Conservation (phyloP, 2,797 vertebrate genomes). For the Hyperoplus immaculatus region DNA sequence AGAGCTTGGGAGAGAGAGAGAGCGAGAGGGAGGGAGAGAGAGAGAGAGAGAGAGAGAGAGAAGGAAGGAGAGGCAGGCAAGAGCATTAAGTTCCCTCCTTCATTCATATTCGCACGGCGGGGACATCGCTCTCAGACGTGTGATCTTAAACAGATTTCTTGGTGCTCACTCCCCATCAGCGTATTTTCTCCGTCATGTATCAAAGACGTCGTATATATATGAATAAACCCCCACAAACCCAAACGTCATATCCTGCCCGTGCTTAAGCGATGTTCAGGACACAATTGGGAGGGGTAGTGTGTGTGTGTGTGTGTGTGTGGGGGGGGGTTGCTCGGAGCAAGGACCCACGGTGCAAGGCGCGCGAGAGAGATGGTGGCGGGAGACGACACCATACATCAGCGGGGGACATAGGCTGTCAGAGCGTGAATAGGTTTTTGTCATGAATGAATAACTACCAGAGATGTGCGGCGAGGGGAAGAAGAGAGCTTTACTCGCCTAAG, state of each 20-base stretch:
- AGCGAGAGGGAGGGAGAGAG: background rate
- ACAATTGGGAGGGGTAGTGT: background rate
- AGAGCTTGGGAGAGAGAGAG: conserved; percentile 14
- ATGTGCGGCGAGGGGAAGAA: conserved; percentile 75
- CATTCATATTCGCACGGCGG: conserved; percentile 79
- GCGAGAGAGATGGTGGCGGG: conserved; percentile 58
- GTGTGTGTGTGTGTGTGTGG: background rate
- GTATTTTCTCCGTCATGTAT: conserved; percentile 81
- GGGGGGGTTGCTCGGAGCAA: conserved; percentile 36
- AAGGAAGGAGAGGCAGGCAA: conserved; percentile 45
- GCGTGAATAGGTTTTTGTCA: conserved; percentile 87
- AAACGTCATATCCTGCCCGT: conserved; percentile 70
- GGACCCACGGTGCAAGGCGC: conserved; percentile 50
- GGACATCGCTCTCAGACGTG: conserved; percentile 75
- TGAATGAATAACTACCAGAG: conserved; percentile 88
- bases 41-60: conserved; percentile 2
- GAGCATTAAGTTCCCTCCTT: conserved; percentile 76
- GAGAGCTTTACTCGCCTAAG: conserved; percentile 81
- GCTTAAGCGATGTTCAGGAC: conserved; percentile 51
- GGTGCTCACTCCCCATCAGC: conserved; percentile 76
- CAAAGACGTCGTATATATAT: conserved; percentile 72
- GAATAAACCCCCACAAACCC: conserved; percentile 60
- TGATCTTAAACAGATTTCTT: conserved; percentile 82
- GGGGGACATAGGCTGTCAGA: conserved; percentile 82
- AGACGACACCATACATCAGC: conserved; percentile 81